A percentile compares a stretch with the other conserved stretches of the same genome.
Evolutionary conservation across 1,140 invertebrate species (phyloP).

Genomic region (Megathymus violae): DNA sequence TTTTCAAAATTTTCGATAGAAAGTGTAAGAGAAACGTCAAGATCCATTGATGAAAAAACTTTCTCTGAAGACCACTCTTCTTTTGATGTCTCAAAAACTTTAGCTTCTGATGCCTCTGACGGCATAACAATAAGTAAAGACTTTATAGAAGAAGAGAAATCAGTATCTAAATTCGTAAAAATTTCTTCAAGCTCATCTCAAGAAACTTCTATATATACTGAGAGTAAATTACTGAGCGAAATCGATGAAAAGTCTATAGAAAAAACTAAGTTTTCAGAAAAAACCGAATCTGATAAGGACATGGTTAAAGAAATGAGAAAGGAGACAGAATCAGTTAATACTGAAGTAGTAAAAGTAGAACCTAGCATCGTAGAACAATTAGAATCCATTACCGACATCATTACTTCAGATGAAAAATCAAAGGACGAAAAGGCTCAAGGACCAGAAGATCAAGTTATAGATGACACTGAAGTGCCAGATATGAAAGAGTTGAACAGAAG

Average conservation of each 20-base stretch:
- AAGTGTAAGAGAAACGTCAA: slow-evolving; percentile 75
- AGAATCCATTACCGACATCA: slow-evolving; percentile 16
- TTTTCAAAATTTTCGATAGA: slow-evolving; percentile 76
- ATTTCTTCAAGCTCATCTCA: slow-evolving; percentile 70
- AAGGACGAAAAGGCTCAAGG: slow-evolving; percentile 35
- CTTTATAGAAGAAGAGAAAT: slow-evolving; percentile 71
- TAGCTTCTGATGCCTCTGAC: slow-evolving; percentile 77
- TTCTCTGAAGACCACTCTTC: slow-evolving; percentile 80
- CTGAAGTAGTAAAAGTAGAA: slow-evolving; percentile 30
- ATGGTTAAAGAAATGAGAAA: slow-evolving; percentile 26
- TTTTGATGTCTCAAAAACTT: slow-evolving; percentile 73
- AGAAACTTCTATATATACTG: slow-evolving; percentile 70
- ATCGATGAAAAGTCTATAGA: slow-evolving; percentile 66
- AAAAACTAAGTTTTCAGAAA: slow-evolving; percentile 54
- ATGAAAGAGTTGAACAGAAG: slow-evolving; percentile 80
- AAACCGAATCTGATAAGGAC: slow-evolving; percentile 41
- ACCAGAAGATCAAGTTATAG: slow-evolving; percentile 41
- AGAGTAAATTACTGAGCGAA: slow-evolving; percentile 75
- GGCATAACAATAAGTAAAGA: slow-evolving; percentile 68
- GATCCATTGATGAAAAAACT: slow-evolving; percentile 77
- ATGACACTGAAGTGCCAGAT: slow-evolving; percentile 66
- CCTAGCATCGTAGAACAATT: slow-evolving; percentile 28
- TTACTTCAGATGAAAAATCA: slow-evolving; percentile 27
- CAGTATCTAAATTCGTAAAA: slow-evolving; percentile 60
- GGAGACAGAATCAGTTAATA: slow-evolving; percentile 22